Evolutionary conservation across 2,113 vertebrate genomes (phyloP), one percentile per base, ranked within the genome.

Genomic region (Glaucomys volans): DNA sequence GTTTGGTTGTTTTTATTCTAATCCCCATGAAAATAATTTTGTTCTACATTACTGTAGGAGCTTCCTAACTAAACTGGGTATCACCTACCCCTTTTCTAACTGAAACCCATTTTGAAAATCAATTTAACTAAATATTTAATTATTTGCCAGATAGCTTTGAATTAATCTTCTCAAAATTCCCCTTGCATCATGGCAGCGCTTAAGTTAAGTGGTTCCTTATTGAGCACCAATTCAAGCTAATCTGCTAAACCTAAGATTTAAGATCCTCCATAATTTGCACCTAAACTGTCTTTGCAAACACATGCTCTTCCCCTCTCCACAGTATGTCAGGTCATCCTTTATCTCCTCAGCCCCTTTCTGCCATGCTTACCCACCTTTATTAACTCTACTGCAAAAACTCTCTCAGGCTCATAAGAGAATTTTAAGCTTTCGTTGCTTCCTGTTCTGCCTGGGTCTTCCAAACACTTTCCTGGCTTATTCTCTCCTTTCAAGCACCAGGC

Each of bases 151-250:
- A 57, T 5, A n/a, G n/a, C 12, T 72, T n/a, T 75, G 71, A 92
- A 76, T 91, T 91, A 74, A 62, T 74, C 44, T 87, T 74, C 40
- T 91, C 44, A 95, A 87, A 87, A 87, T 12, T 75, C 2, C 10
- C 32, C 32, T 77, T 40, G 0, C 57, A 62, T 62, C 47, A 62
- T 20, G 35, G 79, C 28, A 79, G 2, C 1, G 1, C 4, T 6
- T 92, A 62, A 8, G 44, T 59, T 44, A 57, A 69, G 62, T 67
- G 35, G 28, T 37, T 93, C 44, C 14, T 28, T 7, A 7, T 26
- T 67, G 64, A 7, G 30, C 50, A 20, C 30, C 8, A 32, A 28
- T 47, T 89, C n/a, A 40, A 75, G 72, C 8, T 69, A 18, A 82
- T 28, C 32, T 84, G 30, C 32, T 52, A 52, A 76, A 9, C 66